Evolutionary conservation across 2,797 vertebrate genomes (phyloP).

Genomic region (Oreochromis mossambicus): DNA sequence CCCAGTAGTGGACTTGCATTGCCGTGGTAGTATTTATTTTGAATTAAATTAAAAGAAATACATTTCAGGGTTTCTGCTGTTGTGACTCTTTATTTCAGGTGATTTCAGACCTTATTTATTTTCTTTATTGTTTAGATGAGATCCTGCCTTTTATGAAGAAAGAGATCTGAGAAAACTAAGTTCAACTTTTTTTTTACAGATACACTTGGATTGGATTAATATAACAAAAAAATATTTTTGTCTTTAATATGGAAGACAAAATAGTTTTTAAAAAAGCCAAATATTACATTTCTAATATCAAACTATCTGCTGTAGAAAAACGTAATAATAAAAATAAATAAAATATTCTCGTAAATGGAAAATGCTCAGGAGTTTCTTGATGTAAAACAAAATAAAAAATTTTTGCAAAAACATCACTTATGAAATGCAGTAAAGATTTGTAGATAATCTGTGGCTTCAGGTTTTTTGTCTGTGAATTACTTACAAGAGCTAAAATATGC

Average conservation of each 20-base stretch:
- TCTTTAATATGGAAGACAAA: neutral
- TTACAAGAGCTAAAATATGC: neutral
- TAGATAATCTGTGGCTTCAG: neutral
- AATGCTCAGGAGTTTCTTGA: neutral
- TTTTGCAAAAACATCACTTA: neutral
- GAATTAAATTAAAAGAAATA: conserved; percentile 82
- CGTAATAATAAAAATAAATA: neutral
- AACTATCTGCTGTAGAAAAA: neutral
- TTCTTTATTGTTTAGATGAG: neutral
- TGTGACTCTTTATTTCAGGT: conserved; percentile 19
- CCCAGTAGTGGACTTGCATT: conserved; percentile 74
- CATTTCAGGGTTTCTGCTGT: conserved; percentile 66
- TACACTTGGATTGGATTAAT: neutral
- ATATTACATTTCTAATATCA: neutral
- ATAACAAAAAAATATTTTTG: neutral
- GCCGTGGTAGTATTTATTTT: conserved; percentile 85
- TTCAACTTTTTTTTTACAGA: neutral
- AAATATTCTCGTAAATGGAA: neutral
- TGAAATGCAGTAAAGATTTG: neutral
- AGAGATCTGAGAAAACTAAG: neutral
- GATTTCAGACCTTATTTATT: neutral
- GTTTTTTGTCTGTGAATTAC: neutral
- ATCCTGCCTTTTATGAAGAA: neutral
- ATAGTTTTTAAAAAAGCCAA: neutral
- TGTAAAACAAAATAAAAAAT: neutral